Base-by-base conservation (phyloP, 1,140 invertebrate species). In the Anoplophora glabripennis region DNA sequence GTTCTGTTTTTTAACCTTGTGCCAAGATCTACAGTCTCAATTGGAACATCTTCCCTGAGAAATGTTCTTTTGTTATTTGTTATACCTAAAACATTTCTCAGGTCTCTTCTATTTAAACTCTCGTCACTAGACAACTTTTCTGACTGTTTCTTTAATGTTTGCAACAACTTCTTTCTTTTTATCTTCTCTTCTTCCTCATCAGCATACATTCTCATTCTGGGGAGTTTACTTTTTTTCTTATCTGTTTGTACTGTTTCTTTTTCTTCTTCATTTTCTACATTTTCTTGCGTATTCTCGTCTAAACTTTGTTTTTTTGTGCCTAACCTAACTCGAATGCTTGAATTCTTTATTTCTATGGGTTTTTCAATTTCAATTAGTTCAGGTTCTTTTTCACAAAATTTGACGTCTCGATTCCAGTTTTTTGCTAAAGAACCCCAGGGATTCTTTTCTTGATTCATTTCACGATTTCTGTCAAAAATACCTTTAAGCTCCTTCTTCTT, bases 141-240 rank as follows among this genome's bases (percentile, higher is more conserved):
- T 8, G 67, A 66, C 56, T 65, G 64, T 42, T 72, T 69, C 59
- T 74, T 74, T 7, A 74, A 57, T 40, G 63, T 66, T 57, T 67
- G 49, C 59, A 72, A 44, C 51, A 71, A 60, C 49, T 71, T 72
- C 53, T 70, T 76, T 62, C 69, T 62, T 56, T 73, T 79, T 65
- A 80, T 77, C 71, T 85, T 86, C 61, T 83, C 81, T 72, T 90
- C 89, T 74, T 90, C 87, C 68, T 92, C 89, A 77, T 93, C 90
- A n/a, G 90, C 90, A 73, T 89, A 88, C 90, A 93, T 93, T 72
- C 88, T 79, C 89, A 91, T 91, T 63, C 86, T 76, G 1, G 86
- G 82, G 28, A 35, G 35, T 66, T 83, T 81, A 76, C 11, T 76
- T 76, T 66, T 83, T 81, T 63, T 72, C 76, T 71, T 52, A 14